Base-by-base conservation (phyloP, 2,888 invertebrate species). In the Hemistola chrysoprasaria region DNA sequence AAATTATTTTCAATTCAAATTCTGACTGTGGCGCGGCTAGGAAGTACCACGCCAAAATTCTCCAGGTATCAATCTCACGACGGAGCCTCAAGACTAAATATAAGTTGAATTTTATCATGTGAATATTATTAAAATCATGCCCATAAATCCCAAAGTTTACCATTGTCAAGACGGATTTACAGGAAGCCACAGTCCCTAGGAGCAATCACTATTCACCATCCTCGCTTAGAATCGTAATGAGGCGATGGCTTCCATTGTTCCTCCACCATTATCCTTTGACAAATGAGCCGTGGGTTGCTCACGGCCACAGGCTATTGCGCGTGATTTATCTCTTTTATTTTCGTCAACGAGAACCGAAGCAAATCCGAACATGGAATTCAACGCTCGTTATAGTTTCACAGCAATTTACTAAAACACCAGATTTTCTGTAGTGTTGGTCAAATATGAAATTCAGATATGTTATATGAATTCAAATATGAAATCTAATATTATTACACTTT, bases 201-300 rank as follows among this genome's bases (percentile, higher is more conserved):
- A 33, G 28, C 29, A 31, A 36, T 37, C 20, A 38, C 34, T 30
- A 22, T 26, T 26, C 30, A 34, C 34, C 26, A 22, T 26, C 26
- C 30, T 25, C 8, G 30, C 38, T 23, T 22, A 29, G 48, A 41
- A 49, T 44, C 39, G 22, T 43, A 49, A 49, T 53, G 53, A 50
- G 29, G 36, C 53, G 35, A 11, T 34, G 36, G 39, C 16, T 10
- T 23, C 52, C 23, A 50, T 53, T 53, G 53, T 53, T 53, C 40
- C 33, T 22, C 36, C 41, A 22, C 41, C 25, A 35, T 47, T 42
- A 44, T 43, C 16, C 33, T 26, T 44, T 44, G 43, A 44, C 37
- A 40, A 46, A 46, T 46, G 45, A 37, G 25, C 40, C 45, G n/a
- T 40, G 29, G 36, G 25, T n/a, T 29, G 16, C 32, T 40, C 34